Conservation (phyloP, 1,140 invertebrate genomes). For the Lordiphosa collinella region DNA sequence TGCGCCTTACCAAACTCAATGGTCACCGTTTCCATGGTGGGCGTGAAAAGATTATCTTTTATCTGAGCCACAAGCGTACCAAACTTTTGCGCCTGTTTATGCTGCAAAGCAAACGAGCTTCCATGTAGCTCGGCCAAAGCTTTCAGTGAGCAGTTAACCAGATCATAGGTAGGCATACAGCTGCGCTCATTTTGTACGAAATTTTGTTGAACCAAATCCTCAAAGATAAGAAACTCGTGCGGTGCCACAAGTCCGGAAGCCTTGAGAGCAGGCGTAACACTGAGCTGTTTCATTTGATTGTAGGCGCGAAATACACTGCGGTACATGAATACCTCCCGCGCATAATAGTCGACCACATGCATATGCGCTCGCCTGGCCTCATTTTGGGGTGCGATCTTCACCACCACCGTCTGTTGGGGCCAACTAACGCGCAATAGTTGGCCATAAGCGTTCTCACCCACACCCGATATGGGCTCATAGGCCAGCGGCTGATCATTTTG, state of each 20-base stretch:
- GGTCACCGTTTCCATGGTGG: constrained; percentile 34
- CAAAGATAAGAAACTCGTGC: constrained; percentile 56
- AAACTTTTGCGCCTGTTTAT: constrained; percentile 27
- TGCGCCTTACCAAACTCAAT: constrained; percentile 56
- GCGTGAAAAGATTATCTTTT: constrained; percentile 51
- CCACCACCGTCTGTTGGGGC: constrained; percentile 19
- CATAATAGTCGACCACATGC: constrained; percentile 49
- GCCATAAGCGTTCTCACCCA: constrained; percentile 59
- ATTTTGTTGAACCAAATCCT: constrained; percentile 31
- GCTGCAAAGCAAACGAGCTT: constrained; percentile 49
- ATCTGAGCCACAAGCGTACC: constrained; percentile 17
- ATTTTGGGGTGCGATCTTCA: constrained; percentile 58
- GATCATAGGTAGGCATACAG: constrained; percentile 43
- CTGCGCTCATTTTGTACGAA: constrained; percentile 31
- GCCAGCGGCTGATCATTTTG: constrained; percentile 13
- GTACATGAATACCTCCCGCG: constrained; percentile 56
- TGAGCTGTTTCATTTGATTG: constrained; percentile 6
- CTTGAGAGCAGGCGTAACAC: constrained; percentile 27
- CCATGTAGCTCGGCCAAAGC: constrained; percentile 51
- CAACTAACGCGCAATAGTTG: constrained; percentile 41
- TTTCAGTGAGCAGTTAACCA: constrained; percentile 35
- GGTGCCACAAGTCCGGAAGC: constrained; percentile 16
- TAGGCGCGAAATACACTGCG: constrained; percentile 37
- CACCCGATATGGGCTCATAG: constrained; percentile 34
- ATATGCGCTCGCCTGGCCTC: constrained; percentile 46